Conservation (phyloP, 2,888 invertebrate species). For the Eupithecia inturbata region DNA sequence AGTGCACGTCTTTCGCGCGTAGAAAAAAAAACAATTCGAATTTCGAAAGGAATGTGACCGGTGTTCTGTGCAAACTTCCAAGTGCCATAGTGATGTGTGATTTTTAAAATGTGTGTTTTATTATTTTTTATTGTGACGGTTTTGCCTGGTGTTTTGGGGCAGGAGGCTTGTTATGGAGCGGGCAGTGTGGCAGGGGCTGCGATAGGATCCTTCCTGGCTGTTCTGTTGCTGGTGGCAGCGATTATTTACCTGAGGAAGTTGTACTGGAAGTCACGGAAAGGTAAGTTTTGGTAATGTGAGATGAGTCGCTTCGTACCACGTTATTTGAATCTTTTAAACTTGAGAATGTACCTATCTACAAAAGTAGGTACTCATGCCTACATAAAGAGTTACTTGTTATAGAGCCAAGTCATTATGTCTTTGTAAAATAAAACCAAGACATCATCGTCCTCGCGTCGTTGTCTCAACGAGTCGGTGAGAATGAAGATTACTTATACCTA, state of each 20-base stretch:
- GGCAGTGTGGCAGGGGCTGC: conserved; percentile 89
- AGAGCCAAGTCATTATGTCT: not conserved
- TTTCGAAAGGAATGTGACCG: conserved; percentile 75
- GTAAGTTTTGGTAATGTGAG: conserved; percentile 60
- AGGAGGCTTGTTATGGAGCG: conserved; percentile 86
- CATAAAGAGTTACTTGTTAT: not conserved
- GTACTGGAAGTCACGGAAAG: conserved; percentile 86
- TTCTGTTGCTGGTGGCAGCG: conserved; percentile 84
- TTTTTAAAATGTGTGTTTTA: conserved; percentile 71
- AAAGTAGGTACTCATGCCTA: not conserved
- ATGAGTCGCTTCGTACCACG: conserved; percentile 31
- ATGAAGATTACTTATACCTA: not conserved
- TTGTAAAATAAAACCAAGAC: conserved; percentile 3
- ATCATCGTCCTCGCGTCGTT: too few species aligned
- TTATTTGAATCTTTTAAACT: conserved; percentile 16
- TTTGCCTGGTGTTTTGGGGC: conserved; percentile 76
- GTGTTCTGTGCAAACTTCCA: conserved; percentile 60
- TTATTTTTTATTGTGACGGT: conserved; percentile 74
- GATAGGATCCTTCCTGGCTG: conserved; percentile 87
- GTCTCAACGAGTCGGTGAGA: not conserved
- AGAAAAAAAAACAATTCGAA: conserved; percentile 64
- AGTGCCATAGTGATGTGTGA: conserved; percentile 78
- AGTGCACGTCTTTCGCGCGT: conserved; percentile 63
- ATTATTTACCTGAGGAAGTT: conserved; percentile 84
- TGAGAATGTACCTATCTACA: not conserved